Evolutionary conservation across 2,888 invertebrate genomes (phyloP).

Genomic region (Lycaena phlaeas): DNA sequence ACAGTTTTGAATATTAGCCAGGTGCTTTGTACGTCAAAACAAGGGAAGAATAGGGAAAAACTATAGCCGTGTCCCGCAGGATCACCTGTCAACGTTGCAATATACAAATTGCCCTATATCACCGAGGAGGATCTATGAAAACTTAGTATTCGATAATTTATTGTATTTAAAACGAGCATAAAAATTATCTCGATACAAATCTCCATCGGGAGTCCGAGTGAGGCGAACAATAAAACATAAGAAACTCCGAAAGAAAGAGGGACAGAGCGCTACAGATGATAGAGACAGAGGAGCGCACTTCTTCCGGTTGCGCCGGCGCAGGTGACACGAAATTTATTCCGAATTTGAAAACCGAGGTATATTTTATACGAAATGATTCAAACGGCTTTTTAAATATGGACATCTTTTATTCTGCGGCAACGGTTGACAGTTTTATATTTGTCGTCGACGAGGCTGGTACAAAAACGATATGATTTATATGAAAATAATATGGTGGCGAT

Average conservation of each 20-base stretch:
- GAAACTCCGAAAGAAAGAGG: conserved; percentile 25
- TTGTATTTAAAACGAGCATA: conserved; percentile 63
- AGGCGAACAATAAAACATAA: conserved; percentile 56
- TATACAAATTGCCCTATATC: conserved; percentile 6
- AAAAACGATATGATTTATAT: conserved; percentile 62
- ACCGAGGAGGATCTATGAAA: conserved; percentile 4
- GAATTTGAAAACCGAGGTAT: conserved; percentile 70
- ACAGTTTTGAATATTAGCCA: not conserved
- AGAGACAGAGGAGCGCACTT: conserved; percentile 32
- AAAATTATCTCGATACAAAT: conserved; percentile 61
- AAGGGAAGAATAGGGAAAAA: not conserved
- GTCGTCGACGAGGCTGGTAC: conserved; percentile 52
- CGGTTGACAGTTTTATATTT: conserved; percentile 70
- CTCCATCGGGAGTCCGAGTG: conserved; percentile 43
- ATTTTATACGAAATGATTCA: conserved; percentile 66
- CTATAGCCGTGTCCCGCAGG: not conserved
- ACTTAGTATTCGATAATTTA: conserved; percentile 41
- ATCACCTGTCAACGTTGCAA: conserved; percentile 3
- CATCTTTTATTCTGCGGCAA: conserved; percentile 60
- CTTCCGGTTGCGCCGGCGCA: conserved; percentile 67
- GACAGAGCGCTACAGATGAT: conserved; percentile 35
- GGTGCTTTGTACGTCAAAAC: not conserved
- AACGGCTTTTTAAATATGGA: conserved; percentile 71
- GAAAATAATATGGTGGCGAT: conserved; percentile 51
- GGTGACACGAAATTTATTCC: conserved; percentile 72